Evolutionary conservation across 1,140 invertebrate genomes (phyloP), one percentile per base, ranked within the genome.

Genomic region (Triops cancriformis): DNA sequence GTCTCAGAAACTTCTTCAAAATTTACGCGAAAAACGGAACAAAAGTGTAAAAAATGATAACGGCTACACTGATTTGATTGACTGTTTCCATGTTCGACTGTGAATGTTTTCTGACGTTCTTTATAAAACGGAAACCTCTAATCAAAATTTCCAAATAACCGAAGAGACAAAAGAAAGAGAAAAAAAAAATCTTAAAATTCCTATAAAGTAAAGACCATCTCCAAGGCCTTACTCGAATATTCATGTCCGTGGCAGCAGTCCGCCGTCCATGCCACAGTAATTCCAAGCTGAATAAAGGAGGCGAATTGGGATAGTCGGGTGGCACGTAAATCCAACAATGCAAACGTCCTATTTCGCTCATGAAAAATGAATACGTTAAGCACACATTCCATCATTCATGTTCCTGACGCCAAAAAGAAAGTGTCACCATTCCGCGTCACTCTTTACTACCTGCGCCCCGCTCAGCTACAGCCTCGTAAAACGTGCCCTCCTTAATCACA

Each of bases 271-370:
- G 91, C 89, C 91, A 93, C 79, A 80, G 82, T 1, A 89, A 80
- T 72, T 82, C 81, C 5, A 97, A 83, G 51, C 88, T 87, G 85
- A 96, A 94, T 64, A 95, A 82, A 6, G 94, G 93, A 18, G 90
- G 87, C 73, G 89, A 88, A 77, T 88, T 86, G 1, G 95, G 95
- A 84, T 95, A 97, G 83, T 94, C 90, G 80, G 92, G 90, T 73
- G 90, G 91, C 26, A 97, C 88, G 82, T 28, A 82, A 82, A 78
- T 78, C 23, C 26, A 28, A 76, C 23, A 76, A 74, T 77, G n/a
- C n/a, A 76, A 43, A 27, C 41, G 31, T 23, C 6, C 26, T 26
- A n/a, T 45, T 78, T 64, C 7, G 7, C 31, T 37, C 14, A 64
- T 12, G 27, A 79, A 73, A 76, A 27, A 42, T 64, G 7, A 76